Conservation (phyloP, 1,140 invertebrate genomes). For the Pristionchus pacificus region DNA sequence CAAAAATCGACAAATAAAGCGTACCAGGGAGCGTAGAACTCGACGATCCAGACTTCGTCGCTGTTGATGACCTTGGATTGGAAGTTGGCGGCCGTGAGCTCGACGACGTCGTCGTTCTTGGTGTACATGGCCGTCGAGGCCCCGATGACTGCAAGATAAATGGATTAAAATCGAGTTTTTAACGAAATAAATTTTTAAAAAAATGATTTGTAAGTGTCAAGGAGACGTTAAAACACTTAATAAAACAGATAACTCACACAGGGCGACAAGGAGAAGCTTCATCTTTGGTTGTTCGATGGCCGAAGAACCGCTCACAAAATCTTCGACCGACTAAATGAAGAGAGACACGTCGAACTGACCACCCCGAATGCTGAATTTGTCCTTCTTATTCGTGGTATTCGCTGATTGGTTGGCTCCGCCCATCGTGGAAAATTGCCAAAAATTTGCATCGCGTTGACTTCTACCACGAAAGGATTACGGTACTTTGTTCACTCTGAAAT, state of each 20-base stretch:
- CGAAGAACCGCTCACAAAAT: too few species aligned
- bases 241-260: background rate
- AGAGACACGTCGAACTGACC: background rate
- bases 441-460: background rate
- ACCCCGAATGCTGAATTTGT: background rate
- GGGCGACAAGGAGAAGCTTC: background rate
- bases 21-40: slow-evolving; percentile 91
- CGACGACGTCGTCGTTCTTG: slow-evolving; percentile 77
- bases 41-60: slow-evolving; percentile 84
- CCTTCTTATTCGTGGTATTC: slow-evolving; percentile 3
- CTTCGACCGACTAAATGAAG: background rate
- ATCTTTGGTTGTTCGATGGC: too few species aligned
- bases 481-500: background rate
- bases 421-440: background rate
- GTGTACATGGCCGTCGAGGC: slow-evolving; percentile 69
- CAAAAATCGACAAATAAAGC: background rate
- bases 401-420: slow-evolving; percentile 12
- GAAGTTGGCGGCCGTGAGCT: slow-evolving; percentile 85
- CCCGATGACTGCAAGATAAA: slow-evolving; percentile 11
- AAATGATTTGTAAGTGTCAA: background rate
- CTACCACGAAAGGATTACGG: background rate
- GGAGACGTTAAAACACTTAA: too few species aligned
- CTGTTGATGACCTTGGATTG: slow-evolving; percentile 76
- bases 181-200: background rate
- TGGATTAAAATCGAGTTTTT: background rate